These are phyloP conservation scores for Heteromyza rotundicornis DNA, from an alignment of 2,888 invertebrate species.

Conservation along the genomic window DNA sequence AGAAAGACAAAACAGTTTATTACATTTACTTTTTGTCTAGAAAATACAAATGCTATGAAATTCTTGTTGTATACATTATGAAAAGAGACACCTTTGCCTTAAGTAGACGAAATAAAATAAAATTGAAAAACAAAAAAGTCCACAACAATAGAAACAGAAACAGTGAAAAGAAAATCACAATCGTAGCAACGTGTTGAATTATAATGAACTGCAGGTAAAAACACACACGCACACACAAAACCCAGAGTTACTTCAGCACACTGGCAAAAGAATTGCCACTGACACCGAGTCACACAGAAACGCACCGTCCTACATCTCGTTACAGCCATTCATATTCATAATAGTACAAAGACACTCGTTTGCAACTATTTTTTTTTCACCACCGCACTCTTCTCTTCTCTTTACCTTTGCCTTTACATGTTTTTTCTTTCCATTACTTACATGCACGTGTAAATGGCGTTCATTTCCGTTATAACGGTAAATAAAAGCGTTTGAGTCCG, in stretches of 20 bases:
- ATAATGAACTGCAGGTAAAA: background rate
- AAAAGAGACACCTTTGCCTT: no score
- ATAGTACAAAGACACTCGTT: background rate
- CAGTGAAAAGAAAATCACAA: background rate
- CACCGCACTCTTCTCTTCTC: background rate
- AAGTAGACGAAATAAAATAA: no score
- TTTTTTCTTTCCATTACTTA: background rate
- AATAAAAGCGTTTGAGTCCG: conserved; percentile 3
- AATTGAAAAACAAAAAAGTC: no score
- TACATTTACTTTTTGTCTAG: no score
- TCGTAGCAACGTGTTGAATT: background rate
- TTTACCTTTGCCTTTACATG: background rate
- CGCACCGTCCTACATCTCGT: background rate
- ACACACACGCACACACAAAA: background rate
- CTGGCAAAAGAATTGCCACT: no score
- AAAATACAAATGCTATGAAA: no score
- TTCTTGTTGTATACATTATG: no score
- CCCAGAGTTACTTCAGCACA: background rate
- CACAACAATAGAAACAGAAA: background rate
- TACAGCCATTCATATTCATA: conserved; percentile 3
- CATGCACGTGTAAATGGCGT: background rate
- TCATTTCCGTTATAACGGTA: conserved; percentile 8
- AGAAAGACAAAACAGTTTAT: no score
- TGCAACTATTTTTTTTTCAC: background rate
- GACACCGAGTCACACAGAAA: no score